Percentiles rank a stretch among this genome's conserved stretches.
Evolutionary conservation across 2,888 invertebrate species (phyloP).

Genomic region (Nemotelus nigrinus): DNA sequence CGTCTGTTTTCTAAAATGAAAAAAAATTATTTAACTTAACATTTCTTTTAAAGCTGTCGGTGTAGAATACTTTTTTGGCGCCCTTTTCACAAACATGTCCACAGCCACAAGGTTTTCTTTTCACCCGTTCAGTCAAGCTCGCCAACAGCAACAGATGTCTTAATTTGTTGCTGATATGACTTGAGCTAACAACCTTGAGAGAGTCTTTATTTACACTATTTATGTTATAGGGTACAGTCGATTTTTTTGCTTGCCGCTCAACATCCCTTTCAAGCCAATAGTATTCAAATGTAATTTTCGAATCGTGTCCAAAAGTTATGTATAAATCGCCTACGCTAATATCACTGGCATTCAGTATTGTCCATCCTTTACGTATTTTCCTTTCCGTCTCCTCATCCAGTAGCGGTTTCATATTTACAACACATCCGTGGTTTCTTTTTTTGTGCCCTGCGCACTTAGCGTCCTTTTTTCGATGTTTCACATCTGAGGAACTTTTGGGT

Average conservation of each 20-base stretch:
- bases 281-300: conserved; percentile 80
- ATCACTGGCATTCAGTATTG: conserved; percentile 76
- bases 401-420: conserved; percentile 59
- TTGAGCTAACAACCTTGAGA: conserved; percentile 52
- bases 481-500: not conserved
- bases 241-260: conserved; percentile 42
- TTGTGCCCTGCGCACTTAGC: conserved; percentile 16
- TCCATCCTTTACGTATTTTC: conserved; percentile 76
- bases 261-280: conserved; percentile 75
- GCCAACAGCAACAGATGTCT: conserved; percentile 64
- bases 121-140: conserved; percentile 62
- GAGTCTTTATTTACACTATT: conserved; percentile 38
- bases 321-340: conserved; percentile 91
- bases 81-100: conserved; percentile 62
- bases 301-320: conserved; percentile 80
- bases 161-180: conserved; percentile 60
- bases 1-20: conserved; percentile 52
- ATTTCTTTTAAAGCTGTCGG: too few relatives aligned
- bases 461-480: conserved; percentile 46
- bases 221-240: conserved; percentile 42
- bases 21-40: not conserved
- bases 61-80: conserved; percentile 50
- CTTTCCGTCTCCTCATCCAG: conserved; percentile 62
- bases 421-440: conserved; percentile 43
- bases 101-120: conserved; percentile 60